These are phyloP conservation scores for Paramormyrops kingsleyae DNA, from an alignment of 2,113 vertebrate genomes.

Conservation along the genomic window DNA sequence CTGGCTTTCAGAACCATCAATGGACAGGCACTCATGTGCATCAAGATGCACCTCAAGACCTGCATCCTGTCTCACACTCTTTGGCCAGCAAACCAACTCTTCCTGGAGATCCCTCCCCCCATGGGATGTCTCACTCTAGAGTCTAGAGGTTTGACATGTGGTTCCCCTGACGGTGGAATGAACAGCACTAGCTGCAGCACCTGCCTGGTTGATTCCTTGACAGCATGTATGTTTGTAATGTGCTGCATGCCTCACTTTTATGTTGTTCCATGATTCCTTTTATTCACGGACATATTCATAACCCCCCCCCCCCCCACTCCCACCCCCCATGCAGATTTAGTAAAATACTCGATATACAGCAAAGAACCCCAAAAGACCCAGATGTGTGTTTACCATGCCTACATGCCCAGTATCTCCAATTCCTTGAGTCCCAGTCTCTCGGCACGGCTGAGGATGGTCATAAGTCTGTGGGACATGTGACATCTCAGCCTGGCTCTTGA, in stretches of 20 bases:
- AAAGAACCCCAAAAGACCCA: background rate
- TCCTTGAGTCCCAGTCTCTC: slow-evolving; percentile 61
- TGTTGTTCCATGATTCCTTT: background rate
- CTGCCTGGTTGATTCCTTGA: background rate
- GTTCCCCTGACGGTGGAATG: background rate
- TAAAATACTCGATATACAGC: background rate
- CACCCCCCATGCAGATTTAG: background rate
- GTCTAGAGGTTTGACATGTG: background rate
- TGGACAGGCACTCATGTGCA: background rate
- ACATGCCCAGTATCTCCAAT: slow-evolving; percentile 28
- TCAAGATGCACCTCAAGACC: background rate
- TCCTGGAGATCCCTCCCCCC: background rate
- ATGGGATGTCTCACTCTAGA: background rate
- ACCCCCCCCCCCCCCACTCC: background rate
- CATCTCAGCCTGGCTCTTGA: slow-evolving; percentile 97
- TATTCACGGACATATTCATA: background rate
- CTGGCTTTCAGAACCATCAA: background rate
- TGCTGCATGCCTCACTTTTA: background rate
- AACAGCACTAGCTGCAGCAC: background rate
- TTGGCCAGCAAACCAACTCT: background rate
- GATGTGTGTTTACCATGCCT: slow-evolving; percentile 10
- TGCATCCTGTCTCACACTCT: background rate
- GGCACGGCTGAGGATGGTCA: slow-evolving; percentile 73
- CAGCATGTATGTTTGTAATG: background rate
- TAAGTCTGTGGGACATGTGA: slow-evolving; percentile 88